Evolutionary conservation across 2,113 vertebrate genomes (phyloP).

Genomic region (Ovis canadensis): DNA sequence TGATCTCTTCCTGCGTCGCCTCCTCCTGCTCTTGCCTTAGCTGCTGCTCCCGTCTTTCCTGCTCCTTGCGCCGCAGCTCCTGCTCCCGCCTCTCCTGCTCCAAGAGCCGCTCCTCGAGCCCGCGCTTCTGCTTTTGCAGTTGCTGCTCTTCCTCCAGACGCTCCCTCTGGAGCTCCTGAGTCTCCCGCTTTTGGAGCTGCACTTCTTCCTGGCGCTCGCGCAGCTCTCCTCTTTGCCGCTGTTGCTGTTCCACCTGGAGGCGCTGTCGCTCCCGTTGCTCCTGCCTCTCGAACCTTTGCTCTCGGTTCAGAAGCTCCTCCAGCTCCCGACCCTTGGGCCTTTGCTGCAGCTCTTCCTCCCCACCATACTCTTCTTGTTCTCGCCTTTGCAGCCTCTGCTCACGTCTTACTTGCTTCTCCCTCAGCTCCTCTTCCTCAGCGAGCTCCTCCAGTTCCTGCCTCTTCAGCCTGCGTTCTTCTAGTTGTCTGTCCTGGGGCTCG

Average conservation of each 20-base stretch:
- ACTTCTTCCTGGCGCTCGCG: neutral
- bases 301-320: neutral
- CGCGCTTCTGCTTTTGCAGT: neutral
- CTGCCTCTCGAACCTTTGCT: neutral
- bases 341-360: neutral
- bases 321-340: neutral
- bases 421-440: neutral
- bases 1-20: neutral
- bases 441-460: constrained; percentile 19
- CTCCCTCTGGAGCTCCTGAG: neutral
- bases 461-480: constrained; percentile 37
- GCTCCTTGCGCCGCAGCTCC: neutral
- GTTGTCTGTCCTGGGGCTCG: neutral
- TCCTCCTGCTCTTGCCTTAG: neutral
- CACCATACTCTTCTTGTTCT: neutral
- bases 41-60: neutral
- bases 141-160: neutral
- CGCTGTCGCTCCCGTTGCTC: neutral
- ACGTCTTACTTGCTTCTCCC: neutral
- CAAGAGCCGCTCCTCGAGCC: neutral
- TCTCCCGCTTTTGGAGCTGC: neutral
- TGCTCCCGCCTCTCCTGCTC: neutral
- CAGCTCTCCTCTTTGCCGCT: neutral
- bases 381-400: constrained; percentile 37
- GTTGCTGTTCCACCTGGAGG: neutral